Evolutionary conservation across 2,113 vertebrate species (phyloP).

Genomic region (Proterorhinus semilunaris): DNA sequence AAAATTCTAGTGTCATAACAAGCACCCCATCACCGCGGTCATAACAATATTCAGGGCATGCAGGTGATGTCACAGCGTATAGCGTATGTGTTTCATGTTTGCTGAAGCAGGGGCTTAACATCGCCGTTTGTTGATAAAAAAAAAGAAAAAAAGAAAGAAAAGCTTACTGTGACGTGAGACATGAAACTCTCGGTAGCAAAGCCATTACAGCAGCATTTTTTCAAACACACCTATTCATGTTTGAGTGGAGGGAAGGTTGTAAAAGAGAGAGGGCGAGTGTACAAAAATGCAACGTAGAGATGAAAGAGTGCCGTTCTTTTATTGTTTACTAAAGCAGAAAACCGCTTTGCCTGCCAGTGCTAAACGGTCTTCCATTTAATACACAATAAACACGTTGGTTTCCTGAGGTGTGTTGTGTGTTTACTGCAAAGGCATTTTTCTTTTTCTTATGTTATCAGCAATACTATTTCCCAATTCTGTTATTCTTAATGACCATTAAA

Average conservation of each 20-base stretch:
- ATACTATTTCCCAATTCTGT: not conserved
- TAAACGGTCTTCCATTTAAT: not conserved
- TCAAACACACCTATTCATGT: not conserved
- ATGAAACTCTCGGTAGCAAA: not conserved
- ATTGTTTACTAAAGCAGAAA: not conserved
- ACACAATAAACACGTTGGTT: not conserved
- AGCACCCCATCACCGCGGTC: too few species aligned
- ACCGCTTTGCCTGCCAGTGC: not conserved
- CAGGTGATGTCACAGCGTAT: too few species aligned
- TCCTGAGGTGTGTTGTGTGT: not conserved
- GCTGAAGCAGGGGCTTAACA: too few species aligned
- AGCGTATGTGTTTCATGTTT: too few species aligned
- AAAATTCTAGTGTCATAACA: too few species aligned
- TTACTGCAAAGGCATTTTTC: not conserved
- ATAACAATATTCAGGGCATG: too few species aligned
- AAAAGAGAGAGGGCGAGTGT: not conserved
- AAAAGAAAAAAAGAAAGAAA: not conserved
- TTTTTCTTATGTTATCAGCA: not conserved
- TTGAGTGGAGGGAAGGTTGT: not conserved
- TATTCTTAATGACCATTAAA: too few species aligned
- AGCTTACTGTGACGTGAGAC: not conserved
- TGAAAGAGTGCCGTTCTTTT: not conserved
- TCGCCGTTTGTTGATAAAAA: not conserved
- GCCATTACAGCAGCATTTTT: not conserved
- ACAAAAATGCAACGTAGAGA: not conserved